Conservation (phyloP, 2,113 vertebrate genomes). For the Brachypodius melanocephalos region DNA sequence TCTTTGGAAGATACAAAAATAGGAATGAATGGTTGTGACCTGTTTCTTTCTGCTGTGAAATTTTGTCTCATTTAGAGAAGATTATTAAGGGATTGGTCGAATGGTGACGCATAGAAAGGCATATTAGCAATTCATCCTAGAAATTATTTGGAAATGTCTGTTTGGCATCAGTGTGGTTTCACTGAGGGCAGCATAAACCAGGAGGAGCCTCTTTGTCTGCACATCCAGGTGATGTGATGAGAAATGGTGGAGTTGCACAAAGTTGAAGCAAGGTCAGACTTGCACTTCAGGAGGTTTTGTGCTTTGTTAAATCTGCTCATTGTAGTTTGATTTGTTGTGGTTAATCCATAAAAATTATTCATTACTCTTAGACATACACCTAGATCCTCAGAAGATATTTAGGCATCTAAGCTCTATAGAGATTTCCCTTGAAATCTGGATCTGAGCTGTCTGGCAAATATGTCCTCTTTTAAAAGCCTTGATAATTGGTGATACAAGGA, state of each 20-base stretch:
- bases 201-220: slow-evolving; percentile 23
- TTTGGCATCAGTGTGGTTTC: background rate
- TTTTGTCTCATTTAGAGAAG: slow-evolving; percentile 17
- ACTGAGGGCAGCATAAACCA: slow-evolving; percentile 3
- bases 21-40: slow-evolving; percentile 10
- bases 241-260: background rate
- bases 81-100: background rate
- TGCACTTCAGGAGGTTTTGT: background rate
- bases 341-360: slow-evolving; percentile 21
- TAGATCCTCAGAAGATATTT: background rate
- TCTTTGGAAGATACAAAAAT: slow-evolving; percentile 16
- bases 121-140: slow-evolving; percentile 13
- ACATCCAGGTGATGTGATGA: background rate
- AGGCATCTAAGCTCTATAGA: background rate
- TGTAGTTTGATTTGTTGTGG: background rate
- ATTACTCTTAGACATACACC: background rate
- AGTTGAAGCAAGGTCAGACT: slow-evolving; percentile 23
- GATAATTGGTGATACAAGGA: slow-evolving; percentile 51
- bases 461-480: slow-evolving; percentile 36
- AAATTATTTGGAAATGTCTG: background rate
- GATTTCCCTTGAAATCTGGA: slow-evolving; percentile 15
- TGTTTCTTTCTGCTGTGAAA: slow-evolving; percentile 32
- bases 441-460: slow-evolving; percentile 23
- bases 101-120: slow-evolving; percentile 2
- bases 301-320: slow-evolving; percentile 16